Evolutionary conservation across 2,888 invertebrate genomes (phyloP).

Genomic region (Amphiduros pacificus): DNA sequence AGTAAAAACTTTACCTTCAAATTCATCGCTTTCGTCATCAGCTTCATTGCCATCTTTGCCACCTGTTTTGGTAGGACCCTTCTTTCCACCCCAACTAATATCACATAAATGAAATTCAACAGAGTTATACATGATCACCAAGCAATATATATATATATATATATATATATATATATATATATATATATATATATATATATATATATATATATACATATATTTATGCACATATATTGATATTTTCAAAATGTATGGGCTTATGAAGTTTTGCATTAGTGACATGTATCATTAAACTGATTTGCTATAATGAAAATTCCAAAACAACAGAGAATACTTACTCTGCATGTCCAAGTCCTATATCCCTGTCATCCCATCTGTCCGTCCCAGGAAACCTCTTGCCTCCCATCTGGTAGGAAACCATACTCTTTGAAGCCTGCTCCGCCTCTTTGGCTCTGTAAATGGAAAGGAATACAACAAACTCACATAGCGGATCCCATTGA

Average conservation of each 20-base stretch:
- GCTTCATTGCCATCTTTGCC: conserved; percentile 42
- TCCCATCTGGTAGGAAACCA: conserved; percentile 52
- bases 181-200: too few species aligned
- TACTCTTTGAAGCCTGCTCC: conserved; percentile 36
- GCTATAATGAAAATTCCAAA: too few species aligned
- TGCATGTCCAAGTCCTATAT: conserved; percentile 42
- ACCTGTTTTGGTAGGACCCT: conserved; percentile 34
- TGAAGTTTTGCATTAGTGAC: too few species aligned
- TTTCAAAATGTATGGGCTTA: too few species aligned
- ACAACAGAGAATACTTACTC: conserved; percentile 42
- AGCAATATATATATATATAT: too few species aligned
- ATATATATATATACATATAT: too few species aligned
- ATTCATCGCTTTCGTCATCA: conserved; percentile 53
- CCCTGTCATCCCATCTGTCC: conserved; percentile 41
- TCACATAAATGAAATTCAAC: too few species aligned
- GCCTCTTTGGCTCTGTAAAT: conserved; percentile 24
- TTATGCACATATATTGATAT: too few species aligned
- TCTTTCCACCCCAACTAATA: conserved; percentile 27
- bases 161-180: too few species aligned
- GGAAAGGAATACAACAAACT: background rate
- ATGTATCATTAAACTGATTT: too few species aligned
- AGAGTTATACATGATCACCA: too few species aligned
- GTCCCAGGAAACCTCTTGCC: conserved; percentile 33
- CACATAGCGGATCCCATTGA: too few species aligned
- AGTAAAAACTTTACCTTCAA: conserved; percentile 15